Percentiles rank a stretch among this genome's conserved stretches.
Conservation (phyloP, 92 coral and sea anemone genomes). For the Porites divaricata region DNA sequence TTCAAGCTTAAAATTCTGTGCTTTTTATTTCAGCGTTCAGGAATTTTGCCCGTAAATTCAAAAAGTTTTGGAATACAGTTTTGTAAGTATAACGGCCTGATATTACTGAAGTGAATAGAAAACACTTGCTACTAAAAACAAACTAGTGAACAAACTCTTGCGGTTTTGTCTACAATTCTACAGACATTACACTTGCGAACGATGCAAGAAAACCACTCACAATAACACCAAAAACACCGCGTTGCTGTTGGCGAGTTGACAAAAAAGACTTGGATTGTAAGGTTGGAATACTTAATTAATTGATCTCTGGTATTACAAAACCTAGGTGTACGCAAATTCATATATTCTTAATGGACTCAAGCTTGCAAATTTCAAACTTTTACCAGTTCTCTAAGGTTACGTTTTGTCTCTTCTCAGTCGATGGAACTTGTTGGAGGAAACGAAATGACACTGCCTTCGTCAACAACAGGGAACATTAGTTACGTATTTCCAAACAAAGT, state of each 20-base stretch:
- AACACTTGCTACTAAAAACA: too few species aligned
- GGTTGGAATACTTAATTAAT: conserved; percentile 33
- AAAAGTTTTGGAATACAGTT: conserved; percentile 78
- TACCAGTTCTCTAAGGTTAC: too few species aligned
- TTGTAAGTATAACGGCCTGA: conserved; percentile 42
- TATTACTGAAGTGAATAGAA: too few species aligned
- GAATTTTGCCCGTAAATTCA: conserved; percentile 61
- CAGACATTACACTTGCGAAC: conserved; percentile 77
- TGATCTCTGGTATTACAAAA: not conserved
- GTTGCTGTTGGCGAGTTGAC: conserved; percentile 85
- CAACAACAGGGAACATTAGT: conserved; percentile 70
- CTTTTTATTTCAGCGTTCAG: conserved; percentile 51
- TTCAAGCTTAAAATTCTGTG: not conserved
- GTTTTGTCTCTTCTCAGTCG: conserved; percentile 61
- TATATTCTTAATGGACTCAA: too few species aligned
- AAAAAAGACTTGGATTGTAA: conserved; percentile 67
- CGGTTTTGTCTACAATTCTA: too few species aligned
- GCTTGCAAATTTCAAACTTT: not conserved
- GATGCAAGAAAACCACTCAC: conserved; percentile 54
- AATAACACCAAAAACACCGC: conserved; percentile 66
- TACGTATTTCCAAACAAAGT: conserved; percentile 93
- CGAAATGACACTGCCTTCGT: conserved; percentile 65
- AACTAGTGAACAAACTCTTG: too few species aligned
- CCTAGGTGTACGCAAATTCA: not conserved
- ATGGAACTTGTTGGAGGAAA: conserved; percentile 97